Conservation (phyloP, 2,888 invertebrate genomes). For the Ophion obscuratus region DNA sequence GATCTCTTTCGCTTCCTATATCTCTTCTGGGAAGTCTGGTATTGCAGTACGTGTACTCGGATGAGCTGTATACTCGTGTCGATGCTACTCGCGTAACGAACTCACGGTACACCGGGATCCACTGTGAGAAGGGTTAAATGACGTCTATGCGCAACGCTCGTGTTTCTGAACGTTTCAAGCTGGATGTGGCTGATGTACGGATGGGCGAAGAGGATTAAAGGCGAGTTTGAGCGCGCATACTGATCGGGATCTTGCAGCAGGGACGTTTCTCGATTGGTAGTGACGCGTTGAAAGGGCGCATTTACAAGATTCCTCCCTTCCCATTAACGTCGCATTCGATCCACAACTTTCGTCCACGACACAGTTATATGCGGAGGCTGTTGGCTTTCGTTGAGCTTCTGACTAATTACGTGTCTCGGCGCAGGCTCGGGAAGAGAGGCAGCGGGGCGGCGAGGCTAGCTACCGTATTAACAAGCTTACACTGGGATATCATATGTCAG, state of each 20-base stretch:
- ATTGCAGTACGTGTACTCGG: conserved; percentile 36
- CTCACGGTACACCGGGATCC: not conserved
- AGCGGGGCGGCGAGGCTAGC: not conserved
- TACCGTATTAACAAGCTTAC: not conserved
- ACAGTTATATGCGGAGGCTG: conserved; percentile 8
- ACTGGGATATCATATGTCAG: conserved; percentile 46
- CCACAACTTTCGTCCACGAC: not conserved
- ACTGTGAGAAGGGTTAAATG: conserved; percentile 27
- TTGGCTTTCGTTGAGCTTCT: conserved; percentile 28
- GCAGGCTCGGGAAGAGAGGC: not conserved
- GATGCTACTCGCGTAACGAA: conserved; percentile 21
- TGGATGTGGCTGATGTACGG: not conserved
- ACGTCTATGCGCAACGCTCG: conserved; percentile 15
- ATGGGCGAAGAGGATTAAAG: conserved; percentile 7
- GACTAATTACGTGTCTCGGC: conserved; percentile 17
- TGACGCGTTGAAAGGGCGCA: conserved; percentile 12
- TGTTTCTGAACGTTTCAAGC: not conserved
- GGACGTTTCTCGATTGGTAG: conserved; percentile 45
- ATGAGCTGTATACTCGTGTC: conserved; percentile 40
- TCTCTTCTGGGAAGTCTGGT: conserved; percentile 3
- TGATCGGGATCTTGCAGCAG: conserved; percentile 52
- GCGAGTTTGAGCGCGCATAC: conserved; percentile 14
- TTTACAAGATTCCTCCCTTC: conserved; percentile 6
- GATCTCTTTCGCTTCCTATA: not conserved
- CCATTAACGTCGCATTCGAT: conserved; percentile 22